Percentiles rank a stretch among this genome's conserved stretches.
These are phyloP conservation scores for Trypoxylus dichotomus DNA, from an alignment of 1,140 invertebrate genomes.

Conservation along the genomic window DNA sequence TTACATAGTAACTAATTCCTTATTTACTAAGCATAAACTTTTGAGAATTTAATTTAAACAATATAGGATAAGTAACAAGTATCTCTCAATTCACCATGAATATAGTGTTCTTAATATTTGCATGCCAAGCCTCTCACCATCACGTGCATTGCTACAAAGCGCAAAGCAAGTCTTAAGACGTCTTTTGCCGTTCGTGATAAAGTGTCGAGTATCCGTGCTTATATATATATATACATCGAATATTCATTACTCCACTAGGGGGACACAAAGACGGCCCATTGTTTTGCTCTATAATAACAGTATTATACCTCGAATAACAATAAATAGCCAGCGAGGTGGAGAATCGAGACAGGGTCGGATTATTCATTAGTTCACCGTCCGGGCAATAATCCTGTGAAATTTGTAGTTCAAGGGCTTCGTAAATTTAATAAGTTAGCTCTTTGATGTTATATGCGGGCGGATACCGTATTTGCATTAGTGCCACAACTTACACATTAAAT, in stretches of 20 bases:
- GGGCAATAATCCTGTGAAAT: not conserved
- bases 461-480: not conserved
- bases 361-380: not conserved
- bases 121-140: too few species aligned
- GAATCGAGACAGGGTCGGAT: slow-evolving; percentile 10
- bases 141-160: not conserved
- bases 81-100: too few species aligned
- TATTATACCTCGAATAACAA: slow-evolving; percentile 16
- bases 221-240: slow-evolving; percentile 9
- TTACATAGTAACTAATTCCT: too few species aligned
- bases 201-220: not conserved
- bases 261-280: slow-evolving; percentile 10
- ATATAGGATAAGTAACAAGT: too few species aligned
- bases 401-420: not conserved
- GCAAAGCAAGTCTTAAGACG: not conserved
- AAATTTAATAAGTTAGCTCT: not conserved
- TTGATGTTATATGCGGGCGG: not conserved
- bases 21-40: too few species aligned
- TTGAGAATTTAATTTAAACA: too few species aligned
- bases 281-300: slow-evolving; percentile 15
- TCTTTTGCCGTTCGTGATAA: slow-evolving; percentile 11
- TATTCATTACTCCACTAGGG: slow-evolving; percentile 10
- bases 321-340: slow-evolving; percentile 11
- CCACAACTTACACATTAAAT: not conserved
- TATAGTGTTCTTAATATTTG: too few species aligned